A percentile compares a stretch with the other conserved stretches of the same genome.
These are phyloP conservation scores for Nilaparvata lugens DNA, from an alignment of 1,140 invertebrate genomes.

Conservation along the genomic window DNA sequence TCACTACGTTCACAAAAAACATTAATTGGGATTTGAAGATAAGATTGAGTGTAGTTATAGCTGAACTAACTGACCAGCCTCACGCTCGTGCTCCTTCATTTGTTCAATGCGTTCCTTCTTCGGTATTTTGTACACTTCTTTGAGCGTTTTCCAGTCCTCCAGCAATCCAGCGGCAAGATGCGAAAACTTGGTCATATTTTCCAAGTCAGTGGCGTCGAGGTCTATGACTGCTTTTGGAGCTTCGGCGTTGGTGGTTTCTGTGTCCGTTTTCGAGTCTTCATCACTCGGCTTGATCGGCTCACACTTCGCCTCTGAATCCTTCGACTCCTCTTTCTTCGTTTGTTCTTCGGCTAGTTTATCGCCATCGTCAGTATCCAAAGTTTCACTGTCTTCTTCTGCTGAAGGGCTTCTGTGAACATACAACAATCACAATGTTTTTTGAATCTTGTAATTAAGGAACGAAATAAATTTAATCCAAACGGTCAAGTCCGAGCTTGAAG, in stretches of 20 bases:
- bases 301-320: not conserved
- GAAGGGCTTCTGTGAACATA: constrained; percentile 12
- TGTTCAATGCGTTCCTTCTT: constrained; percentile 88
- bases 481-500: too few relatives aligned
- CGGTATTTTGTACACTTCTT: constrained; percentile 89
- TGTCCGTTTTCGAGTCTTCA: constrained; percentile 5
- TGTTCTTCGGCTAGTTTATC: not conserved
- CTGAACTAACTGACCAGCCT: constrained; percentile 50
- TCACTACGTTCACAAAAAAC: too few relatives aligned
- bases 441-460: too few relatives aligned
- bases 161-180: constrained; percentile 54
- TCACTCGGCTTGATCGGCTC: not conserved
- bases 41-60: too few relatives aligned
- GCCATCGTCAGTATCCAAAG: constrained; percentile 1
- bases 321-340: not conserved
- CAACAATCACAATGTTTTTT: too few relatives aligned
- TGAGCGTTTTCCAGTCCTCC: constrained; percentile 66
- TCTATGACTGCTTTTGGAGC: not conserved
- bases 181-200: constrained; percentile 7
- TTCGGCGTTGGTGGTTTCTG: not conserved
- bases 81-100: constrained; percentile 86
- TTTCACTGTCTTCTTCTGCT: constrained; percentile 14
- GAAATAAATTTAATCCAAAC: too few relatives aligned
- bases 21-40: too few relatives aligned
- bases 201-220: not conserved